A percentile compares a stretch with the other conserved stretches of the same genome.
phyloP scores from a whole-genome alignment of 2,888 invertebrate species.

The Oscheius onirici region DNA sequence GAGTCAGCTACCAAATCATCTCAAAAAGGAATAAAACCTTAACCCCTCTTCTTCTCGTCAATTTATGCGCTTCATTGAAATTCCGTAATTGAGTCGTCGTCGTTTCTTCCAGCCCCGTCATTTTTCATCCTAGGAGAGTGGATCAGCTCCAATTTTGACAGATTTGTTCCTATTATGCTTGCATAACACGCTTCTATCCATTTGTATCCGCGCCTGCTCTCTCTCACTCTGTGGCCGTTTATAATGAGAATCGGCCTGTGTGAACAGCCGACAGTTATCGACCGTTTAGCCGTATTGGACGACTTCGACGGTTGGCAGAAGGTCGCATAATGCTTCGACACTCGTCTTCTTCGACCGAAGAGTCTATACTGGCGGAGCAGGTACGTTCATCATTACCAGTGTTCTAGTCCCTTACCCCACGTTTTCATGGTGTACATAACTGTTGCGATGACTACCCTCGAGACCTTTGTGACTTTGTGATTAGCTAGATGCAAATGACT shows the following conservation, averaged over 20 bases:
- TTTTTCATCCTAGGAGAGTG: background rate
- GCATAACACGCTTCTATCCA: constrained; percentile 18
- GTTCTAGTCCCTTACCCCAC: no score
- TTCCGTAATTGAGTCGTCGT: constrained; percentile 25
- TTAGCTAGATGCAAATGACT: no score
- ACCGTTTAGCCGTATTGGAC: constrained; percentile 12
- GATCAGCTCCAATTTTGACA: background rate
- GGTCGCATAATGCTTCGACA: constrained; percentile 9
- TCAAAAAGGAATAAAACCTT: no score
- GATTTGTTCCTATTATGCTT: background rate
- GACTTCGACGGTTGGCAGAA: background rate
- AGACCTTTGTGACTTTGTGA: no score
- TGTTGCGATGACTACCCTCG: no score
- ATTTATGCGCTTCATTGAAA: constrained; percentile 33
- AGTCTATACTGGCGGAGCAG: constrained; percentile 22
- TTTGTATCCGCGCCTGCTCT: background rate
- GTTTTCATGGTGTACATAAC: no score
- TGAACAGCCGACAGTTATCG: constrained; percentile 29
- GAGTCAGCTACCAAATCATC: no score
- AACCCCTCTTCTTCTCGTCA: no score
- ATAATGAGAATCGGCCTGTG: constrained; percentile 31
- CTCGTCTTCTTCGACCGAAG: constrained; percentile 24
- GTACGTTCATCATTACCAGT: background rate
- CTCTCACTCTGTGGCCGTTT: background rate
- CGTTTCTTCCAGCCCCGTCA: constrained; percentile 6